Evolutionary conservation across 2,888 invertebrate species (phyloP).

Genomic region (Microctonus aethiopoides): DNA sequence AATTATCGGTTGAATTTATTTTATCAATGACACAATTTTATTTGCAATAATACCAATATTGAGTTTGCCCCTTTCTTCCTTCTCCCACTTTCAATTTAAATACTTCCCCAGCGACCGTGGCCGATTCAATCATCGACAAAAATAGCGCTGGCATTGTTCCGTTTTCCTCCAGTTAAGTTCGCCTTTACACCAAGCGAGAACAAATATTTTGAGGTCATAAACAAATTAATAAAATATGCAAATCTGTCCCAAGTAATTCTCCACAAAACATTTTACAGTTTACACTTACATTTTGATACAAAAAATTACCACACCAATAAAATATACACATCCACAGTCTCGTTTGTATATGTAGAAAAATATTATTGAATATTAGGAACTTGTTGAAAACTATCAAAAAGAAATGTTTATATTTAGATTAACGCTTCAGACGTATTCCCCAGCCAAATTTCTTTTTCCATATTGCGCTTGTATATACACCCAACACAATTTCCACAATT

Average conservation of each 20-base stretch:
- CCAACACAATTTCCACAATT: not conserved
- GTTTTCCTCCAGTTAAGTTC: constrained; percentile 51
- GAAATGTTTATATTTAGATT: constrained; percentile 14
- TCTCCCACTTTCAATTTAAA: constrained; percentile 1
- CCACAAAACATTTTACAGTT: not conserved
- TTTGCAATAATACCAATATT: not conserved
- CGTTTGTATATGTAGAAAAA: not conserved
- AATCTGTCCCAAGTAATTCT: not conserved
- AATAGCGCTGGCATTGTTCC: constrained; percentile 65
- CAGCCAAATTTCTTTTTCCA: constrained; percentile 7
- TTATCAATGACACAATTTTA: not conserved
- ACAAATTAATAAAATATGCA: not conserved
- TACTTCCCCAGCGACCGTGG: constrained; percentile 51
- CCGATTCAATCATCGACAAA: constrained; percentile 62
- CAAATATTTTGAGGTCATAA: not conserved
- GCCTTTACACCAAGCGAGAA: not conserved
- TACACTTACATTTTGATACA: not conserved
- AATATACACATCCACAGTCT: not conserved
- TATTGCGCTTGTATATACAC: not conserved
- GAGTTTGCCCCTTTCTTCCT: not conserved
- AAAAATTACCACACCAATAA: not conserved
- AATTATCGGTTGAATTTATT: not conserved
- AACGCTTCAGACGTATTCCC: not conserved
- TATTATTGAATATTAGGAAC: not conserved
- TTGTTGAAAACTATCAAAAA: not conserved